Percentiles rank a stretch among this genome's conserved stretches.
Evolutionary conservation across 2,888 invertebrate genomes (phyloP).

Genomic region (Ornithoptera priamus): DNA sequence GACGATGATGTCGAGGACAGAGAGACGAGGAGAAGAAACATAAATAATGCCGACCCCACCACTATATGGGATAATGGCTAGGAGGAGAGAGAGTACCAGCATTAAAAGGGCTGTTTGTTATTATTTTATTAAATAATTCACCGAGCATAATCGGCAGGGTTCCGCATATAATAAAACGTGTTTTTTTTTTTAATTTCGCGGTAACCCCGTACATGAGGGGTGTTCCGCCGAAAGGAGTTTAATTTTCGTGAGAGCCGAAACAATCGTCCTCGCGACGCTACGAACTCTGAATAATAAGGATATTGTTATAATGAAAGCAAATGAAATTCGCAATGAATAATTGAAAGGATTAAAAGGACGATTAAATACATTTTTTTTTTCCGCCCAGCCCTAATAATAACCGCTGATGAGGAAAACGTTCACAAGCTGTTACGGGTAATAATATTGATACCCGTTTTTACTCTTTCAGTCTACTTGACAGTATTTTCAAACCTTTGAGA

Average conservation of each 20-base stretch:
- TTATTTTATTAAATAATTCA: too few species aligned
- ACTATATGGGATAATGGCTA: too few species aligned
- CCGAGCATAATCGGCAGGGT: too few species aligned
- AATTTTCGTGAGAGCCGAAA: neutral
- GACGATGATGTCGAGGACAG: too few species aligned
- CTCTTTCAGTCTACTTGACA: too few species aligned
- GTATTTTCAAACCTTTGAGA: too few species aligned
- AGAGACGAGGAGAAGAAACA: too few species aligned
- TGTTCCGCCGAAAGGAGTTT: neutral
- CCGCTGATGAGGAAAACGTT: neutral
- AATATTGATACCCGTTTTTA: neutral
- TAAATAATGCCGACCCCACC: too few species aligned
- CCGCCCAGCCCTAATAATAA: neutral
- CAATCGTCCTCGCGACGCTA: slow-evolving; percentile 5
- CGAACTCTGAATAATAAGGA: slow-evolving; percentile 10
- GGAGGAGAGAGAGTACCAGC: too few species aligned
- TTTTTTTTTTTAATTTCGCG: too few species aligned
- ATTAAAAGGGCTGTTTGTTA: too few species aligned
- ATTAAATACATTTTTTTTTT: neutral
- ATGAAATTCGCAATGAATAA: slow-evolving; percentile 13
- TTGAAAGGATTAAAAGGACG: slow-evolving; percentile 11
- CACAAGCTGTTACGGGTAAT: neutral
- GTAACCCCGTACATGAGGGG: neutral
- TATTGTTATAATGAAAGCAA: slow-evolving; percentile 13
- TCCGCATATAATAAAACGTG: too few species aligned